These are phyloP conservation scores for Gulo gulo DNA, from an alignment of 2,113 vertebrate species.

Conservation along the genomic window DNA sequence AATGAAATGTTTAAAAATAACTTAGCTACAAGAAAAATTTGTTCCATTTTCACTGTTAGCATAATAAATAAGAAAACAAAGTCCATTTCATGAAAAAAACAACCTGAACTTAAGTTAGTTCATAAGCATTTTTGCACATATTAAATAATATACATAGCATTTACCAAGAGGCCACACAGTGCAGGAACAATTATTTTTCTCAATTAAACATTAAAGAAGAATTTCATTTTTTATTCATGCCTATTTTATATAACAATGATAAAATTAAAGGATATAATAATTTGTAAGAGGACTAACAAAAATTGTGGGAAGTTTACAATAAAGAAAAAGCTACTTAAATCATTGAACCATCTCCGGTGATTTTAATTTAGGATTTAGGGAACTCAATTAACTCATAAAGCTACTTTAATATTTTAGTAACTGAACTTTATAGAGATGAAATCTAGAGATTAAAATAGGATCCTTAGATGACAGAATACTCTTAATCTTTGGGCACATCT, in stretches of 20 bases:
- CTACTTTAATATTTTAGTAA: background rate
- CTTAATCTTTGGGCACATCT: background rate
- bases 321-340: background rate
- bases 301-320: background rate
- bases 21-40: background rate
- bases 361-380: background rate
- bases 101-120: background rate
- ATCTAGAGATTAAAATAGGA: background rate
- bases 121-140: background rate
- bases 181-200: constrained; percentile 36
- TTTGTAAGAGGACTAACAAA: background rate
- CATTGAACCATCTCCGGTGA: background rate
- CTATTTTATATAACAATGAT: constrained; percentile 16
- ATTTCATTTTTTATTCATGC: constrained; percentile 44
- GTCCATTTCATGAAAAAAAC: background rate
- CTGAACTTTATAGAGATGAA: background rate
- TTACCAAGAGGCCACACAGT: background rate
- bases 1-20: background rate
- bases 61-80: background rate
- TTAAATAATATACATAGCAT: background rate
- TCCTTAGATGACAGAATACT: background rate
- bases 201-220: constrained; percentile 33
- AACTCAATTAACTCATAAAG: background rate
- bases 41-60: background rate
- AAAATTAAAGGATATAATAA: background rate